Percentiles rank a stretch among this genome's conserved stretches.
phyloP scores from a whole-genome alignment of 2,888 invertebrate genomes.

The Drosophila aldrichi region DNA sequence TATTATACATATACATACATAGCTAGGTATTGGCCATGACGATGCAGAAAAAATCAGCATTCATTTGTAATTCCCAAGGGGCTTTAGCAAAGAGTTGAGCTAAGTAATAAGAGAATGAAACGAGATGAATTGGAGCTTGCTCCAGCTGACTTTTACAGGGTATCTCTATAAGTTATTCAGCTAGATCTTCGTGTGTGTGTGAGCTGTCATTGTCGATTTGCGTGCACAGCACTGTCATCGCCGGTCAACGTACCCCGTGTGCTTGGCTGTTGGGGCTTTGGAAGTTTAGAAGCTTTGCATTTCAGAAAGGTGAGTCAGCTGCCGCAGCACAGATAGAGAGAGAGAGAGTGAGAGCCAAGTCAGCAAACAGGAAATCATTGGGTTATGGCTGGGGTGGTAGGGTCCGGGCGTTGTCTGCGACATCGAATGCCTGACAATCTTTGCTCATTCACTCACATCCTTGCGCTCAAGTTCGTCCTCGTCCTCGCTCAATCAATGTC shows the following conservation, averaged over 20 bases:
- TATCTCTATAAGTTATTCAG: conserved; percentile 9
- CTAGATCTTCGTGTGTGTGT: not conserved
- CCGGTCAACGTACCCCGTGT: conserved; percentile 35
- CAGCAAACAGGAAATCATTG: conserved; percentile 8
- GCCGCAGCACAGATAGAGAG: not conserved
- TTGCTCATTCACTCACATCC: conserved; percentile 50
- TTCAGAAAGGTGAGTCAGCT: conserved; percentile 39
- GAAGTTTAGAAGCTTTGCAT: conserved; percentile 11
- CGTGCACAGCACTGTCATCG: conserved; percentile 52
- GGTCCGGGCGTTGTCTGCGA: conserved; percentile 18
- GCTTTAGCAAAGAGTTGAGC: not conserved
- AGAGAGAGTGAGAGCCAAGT: not conserved
- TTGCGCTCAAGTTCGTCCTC: conserved; percentile 16
- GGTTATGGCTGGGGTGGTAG: not conserved
- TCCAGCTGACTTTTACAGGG: conserved; percentile 7
- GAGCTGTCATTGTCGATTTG: conserved; percentile 31
- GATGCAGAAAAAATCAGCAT: not conserved
- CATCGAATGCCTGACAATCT: conserved; percentile 56
- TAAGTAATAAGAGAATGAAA: not conserved
- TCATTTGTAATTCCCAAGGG: conserved; percentile 27
- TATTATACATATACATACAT: not conserved
- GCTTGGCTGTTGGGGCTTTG: not conserved
- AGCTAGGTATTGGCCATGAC: not conserved
- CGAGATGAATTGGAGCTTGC: conserved; percentile 11
- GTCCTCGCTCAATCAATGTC: conserved; percentile 75